These are phyloP conservation scores for Elephantulus edwardii DNA, from an alignment of 2,113 vertebrate species.

Conservation along the genomic window DNA sequence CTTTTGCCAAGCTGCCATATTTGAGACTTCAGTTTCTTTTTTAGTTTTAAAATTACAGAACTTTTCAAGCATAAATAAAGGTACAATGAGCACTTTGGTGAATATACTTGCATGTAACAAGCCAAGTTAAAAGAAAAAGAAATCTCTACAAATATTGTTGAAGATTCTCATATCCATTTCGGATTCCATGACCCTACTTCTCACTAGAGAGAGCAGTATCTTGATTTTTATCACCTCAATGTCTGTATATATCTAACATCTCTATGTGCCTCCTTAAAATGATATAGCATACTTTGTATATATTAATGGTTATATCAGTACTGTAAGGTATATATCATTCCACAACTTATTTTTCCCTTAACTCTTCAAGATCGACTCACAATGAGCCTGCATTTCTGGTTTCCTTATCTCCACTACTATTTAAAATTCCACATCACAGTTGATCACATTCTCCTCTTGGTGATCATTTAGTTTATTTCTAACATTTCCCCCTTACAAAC, in stretches of 20 bases:
- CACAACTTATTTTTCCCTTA: not conserved
- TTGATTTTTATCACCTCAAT: not conserved
- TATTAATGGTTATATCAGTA: too few species aligned
- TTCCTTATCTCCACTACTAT: not conserved
- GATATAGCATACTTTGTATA: too few species aligned
- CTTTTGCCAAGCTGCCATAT: constrained; percentile 60
- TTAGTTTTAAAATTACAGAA: constrained; percentile 39
- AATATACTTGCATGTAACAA: not conserved
- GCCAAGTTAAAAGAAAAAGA: not conserved
- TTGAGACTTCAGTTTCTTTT: constrained; percentile 11
- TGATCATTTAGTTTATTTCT: not conserved
- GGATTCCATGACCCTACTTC: not conserved
- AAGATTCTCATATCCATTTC: not conserved
- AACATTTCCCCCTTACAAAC: not conserved
- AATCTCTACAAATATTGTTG: not conserved
- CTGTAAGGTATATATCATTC: not conserved
- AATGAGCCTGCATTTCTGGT: not conserved
- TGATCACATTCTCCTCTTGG: not conserved
- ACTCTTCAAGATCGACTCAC: not conserved
- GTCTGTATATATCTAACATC: not conserved
- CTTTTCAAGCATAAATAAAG: not conserved
- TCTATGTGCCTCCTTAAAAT: constrained; percentile 5
- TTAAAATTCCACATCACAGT: not conserved
- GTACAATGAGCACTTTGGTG: not conserved
- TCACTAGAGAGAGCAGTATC: not conserved